Conservation (phyloP, 2,797 vertebrate genomes). For the Muraenolepis orangiensis region DNA sequence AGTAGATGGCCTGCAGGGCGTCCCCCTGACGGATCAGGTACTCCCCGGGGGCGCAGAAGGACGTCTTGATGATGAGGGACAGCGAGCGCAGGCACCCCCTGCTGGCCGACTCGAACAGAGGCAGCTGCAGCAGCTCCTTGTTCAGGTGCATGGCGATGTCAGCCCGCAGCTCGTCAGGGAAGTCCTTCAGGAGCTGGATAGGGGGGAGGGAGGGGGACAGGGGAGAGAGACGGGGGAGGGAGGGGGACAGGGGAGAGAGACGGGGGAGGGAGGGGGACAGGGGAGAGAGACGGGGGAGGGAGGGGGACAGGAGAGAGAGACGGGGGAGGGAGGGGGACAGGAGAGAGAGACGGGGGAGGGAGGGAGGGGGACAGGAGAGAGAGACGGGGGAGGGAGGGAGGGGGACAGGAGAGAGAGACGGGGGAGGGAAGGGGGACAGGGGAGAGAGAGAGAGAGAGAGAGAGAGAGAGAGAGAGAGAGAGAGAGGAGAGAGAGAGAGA, state of each 20-base stretch:
- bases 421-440: background rate
- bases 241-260: background rate
- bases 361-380: background rate
- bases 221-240: too few relatives aligned
- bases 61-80: conserved; percentile 87
- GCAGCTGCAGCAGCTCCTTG: conserved; percentile 86
- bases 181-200: conserved; percentile 83
- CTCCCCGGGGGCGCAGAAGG: conserved; percentile 87
- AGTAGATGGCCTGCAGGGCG: conserved; percentile 86
- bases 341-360: too few relatives aligned
- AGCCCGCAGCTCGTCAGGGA: conserved; percentile 84
- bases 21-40: conserved; percentile 87
- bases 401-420: background rate
- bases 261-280: background rate
- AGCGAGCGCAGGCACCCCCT: conserved; percentile 86
- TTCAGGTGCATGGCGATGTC: conserved; percentile 90
- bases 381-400: too few relatives aligned
- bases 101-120: conserved; percentile 84
- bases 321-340: background rate
- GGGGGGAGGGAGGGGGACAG: background rate
- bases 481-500: background rate
- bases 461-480: background rate
- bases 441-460: too few relatives aligned
- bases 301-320: conserved; percentile 69
- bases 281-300: too few relatives aligned